Base-by-base conservation (phyloP, 2,888 invertebrate species). In the Choristoneura rosaceana region DNA sequence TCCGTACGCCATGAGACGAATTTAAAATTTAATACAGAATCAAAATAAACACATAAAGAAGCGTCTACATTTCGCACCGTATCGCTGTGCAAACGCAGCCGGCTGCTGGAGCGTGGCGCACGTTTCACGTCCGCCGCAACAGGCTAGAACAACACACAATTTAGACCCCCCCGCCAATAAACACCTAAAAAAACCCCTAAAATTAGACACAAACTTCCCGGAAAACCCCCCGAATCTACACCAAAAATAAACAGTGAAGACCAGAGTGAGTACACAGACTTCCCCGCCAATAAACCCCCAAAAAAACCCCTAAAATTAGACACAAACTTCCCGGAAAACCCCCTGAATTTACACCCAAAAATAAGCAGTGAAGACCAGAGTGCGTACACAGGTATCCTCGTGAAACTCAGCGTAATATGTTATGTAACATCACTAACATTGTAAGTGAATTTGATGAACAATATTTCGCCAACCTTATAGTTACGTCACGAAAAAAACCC, bases 81-180 rank as follows among this genome's bases (percentile, higher is more conserved):
- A 77, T 87, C 88, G 79, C 85, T 86, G 88, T 87, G 89, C 75
- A 87, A 84, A 63, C 88, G 84, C 74, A 82, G 84, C 52, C 89
- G 85, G 76, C 81, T 77, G 75, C 73, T 66, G 63, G 77, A 80
- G 76, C 75, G 75, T 81, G 80, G 64, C 78, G 73, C 75, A 79
- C 78, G 71, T 33, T 62, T 69, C 67, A 61, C 61, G 7, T 62
- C 71, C 45, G 59, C 74, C 59, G 65, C 41, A n/a, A 69, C 73
- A 2, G 71, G 66, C 67, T 64, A 69, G 58, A 66, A 69, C 45
- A 69, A 68, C 66, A 71, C 55, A 68, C 69, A 74, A 76, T 76
- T 76, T 76, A 74, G 74, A 70, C 73, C 74, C 73, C 64, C 75
- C 73, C 8, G 69, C 75, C 75, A 75, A 75, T 75, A n/a, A n/a